These are phyloP conservation scores for Okapia johnstoni DNA, from an alignment of 2,113 vertebrate species.

Conservation along the genomic window DNA sequence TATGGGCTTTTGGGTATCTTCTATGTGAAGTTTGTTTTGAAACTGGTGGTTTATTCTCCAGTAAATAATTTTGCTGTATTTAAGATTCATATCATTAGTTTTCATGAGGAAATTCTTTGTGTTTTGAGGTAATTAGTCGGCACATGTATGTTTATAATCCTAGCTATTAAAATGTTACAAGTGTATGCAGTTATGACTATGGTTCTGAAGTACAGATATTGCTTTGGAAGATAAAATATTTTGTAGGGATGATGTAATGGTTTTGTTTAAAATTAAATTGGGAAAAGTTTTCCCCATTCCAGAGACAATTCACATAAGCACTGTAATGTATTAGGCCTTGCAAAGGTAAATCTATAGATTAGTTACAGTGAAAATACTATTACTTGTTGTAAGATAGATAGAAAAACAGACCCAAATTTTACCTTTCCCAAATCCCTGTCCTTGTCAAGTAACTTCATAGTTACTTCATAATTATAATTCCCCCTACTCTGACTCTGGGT, in stretches of 20 bases:
- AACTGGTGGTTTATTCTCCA: constrained; percentile 16
- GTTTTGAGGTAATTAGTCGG: constrained; percentile 7
- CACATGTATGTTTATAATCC: not conserved
- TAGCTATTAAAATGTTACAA: not conserved
- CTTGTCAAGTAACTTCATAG: not conserved
- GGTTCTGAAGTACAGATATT: not conserved
- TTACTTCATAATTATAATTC: not conserved
- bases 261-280: not conserved
- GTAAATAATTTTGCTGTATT: constrained; percentile 24
- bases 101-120: not conserved
- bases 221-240: not conserved
- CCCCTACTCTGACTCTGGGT: not conserved
- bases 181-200: not conserved
- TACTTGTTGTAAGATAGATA: not conserved
- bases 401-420: not conserved
- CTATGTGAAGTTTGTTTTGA: not conserved
- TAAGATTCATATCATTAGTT: constrained; percentile 52
- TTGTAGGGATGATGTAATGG: not conserved
- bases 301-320: not conserved
- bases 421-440: not conserved
- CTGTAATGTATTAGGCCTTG: not conserved
- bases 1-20: constrained; percentile 25
- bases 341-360: not conserved
- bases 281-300: not conserved
- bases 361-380: not conserved